Percentiles rank a stretch among this genome's conserved stretches.
These are phyloP conservation scores for Fragum sueziense DNA, from an alignment of 2,888 invertebrate species.

Conservation along the genomic window DNA sequence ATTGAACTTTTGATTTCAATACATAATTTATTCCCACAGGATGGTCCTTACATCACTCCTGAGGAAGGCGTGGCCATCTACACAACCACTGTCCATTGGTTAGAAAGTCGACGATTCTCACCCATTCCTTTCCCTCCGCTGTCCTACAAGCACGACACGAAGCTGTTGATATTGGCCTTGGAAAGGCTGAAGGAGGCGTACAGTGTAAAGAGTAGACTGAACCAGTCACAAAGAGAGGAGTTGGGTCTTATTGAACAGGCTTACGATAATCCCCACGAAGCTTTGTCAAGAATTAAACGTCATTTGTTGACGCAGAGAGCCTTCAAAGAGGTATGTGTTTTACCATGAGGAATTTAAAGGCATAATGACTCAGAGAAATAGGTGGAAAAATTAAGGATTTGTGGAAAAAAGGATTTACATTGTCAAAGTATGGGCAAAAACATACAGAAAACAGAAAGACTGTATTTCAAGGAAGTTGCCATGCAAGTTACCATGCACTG, in stretches of 20 bases:
- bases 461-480: no score
- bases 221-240: conserved; percentile 99
- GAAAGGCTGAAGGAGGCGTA: conserved; percentile 99
- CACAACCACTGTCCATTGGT: conserved; percentile 99
- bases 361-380: no score
- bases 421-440: no score
- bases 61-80: conserved; percentile 99
- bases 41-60: conserved; percentile 99
- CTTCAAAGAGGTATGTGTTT: conserved; percentile 92
- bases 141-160: conserved; percentile 99
- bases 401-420: no score
- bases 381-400: no score
- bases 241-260: conserved; percentile 99
- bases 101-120: conserved; percentile 98
- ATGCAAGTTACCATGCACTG: no score
- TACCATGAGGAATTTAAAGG: no score
- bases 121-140: conserved; percentile 99
- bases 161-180: conserved; percentile 96
- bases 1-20: no score
- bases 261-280: conserved; percentile 99
- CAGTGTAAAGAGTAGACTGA: conserved; percentile 97
- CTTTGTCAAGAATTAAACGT: conserved; percentile 98
- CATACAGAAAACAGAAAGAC: no score
- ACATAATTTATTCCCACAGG: no score
- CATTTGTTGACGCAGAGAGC: conserved; percentile 98